A percentile compares a stretch with the other conserved stretches of the same genome.
Conservation (phyloP, 2,888 invertebrate species). For the Lissocephala sabroskyi region DNA sequence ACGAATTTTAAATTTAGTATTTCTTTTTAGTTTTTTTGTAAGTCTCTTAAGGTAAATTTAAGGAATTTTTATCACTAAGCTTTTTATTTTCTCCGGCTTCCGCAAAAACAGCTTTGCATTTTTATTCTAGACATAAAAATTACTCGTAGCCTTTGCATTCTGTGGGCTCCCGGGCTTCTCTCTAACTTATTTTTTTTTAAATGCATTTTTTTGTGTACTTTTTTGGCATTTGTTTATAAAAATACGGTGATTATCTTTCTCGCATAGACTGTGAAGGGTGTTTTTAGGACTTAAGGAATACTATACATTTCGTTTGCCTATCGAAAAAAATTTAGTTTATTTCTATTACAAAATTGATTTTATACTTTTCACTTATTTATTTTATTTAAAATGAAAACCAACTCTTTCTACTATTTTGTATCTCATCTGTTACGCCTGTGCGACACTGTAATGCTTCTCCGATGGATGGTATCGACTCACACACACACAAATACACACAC, state of each 20-base stretch:
- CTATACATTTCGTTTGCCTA: not conserved
- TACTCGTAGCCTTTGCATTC: conserved; percentile 22
- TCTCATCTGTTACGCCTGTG: conserved; percentile 71
- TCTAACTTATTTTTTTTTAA: too few species aligned
- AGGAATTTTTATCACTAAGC: too few species aligned
- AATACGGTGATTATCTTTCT: conserved; percentile 9
- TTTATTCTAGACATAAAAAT: not conserved
- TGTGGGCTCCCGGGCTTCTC: too few species aligned
- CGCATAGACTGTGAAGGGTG: conserved; percentile 3
- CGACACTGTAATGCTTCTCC: conserved; percentile 66
- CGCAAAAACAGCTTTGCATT: not conserved
- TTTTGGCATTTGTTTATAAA: not conserved
- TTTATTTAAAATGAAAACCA: conserved; percentile 28
- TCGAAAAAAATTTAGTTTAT: not conserved
- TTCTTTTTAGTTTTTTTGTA: conserved; percentile 23
- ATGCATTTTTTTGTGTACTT: not conserved
- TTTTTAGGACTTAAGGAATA: conserved; percentile 5
- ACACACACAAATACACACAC: conserved; percentile 21
- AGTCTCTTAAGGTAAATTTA: conserved; percentile 19
- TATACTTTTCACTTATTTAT: conserved; percentile 25
- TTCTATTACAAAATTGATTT: not conserved
- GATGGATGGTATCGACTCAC: conserved; percentile 67
- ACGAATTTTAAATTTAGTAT: conserved; percentile 13
- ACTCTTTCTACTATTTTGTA: conserved; percentile 67
- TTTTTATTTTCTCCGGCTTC: too few species aligned